Evolutionary conservation across 2,888 invertebrate genomes (phyloP), one percentile per base, ranked within the genome.

Genomic region (Mactromeris polynyma): DNA sequence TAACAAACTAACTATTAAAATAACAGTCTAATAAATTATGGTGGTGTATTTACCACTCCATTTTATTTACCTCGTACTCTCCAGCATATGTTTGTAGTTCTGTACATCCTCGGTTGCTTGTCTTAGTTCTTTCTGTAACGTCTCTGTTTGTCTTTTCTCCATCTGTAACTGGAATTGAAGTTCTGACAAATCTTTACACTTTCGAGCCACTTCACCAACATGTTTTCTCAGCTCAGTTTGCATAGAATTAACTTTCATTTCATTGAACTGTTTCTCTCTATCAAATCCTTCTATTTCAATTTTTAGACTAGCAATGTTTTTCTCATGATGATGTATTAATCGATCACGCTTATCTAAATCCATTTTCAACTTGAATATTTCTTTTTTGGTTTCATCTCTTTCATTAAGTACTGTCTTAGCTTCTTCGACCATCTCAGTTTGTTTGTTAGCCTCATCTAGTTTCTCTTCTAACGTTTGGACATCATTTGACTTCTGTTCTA

Each of bases 141-240:
- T 86, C 36, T 88, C 90, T 7, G 79, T 86, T 86, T 91, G 92
- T 83, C 91, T 79, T 81, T 87, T 85, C 90, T 92, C 92, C 82
- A 91, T 64, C 64, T 92, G 92, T 38, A 92, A 77, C 36, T 89
- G 83, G 40, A 91, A 92, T 83, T 92, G 91, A 36, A 86, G 51
- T 42, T 92, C 89, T 7, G 92, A 83, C 51, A 92, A 79, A 33
- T 87, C 77, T 78, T 92, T 92, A 84, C 92, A 92, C 80, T 92
- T 92, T 42, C 86, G 85, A 7, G 91, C 87, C 1, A 92, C 81
- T 69, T 91, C 91, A 54, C 36, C 81, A 73, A 92, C 78, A 17
- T 92, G 92, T 80, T 91, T 92, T 51, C 77, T 69, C 17, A 92
- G 80, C 46, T 92, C 92, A 2, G 87, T 58, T 58, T 92, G 90